Base-by-base conservation (phyloP, 2,888 invertebrate species). In the Cordilura impudica region DNA sequence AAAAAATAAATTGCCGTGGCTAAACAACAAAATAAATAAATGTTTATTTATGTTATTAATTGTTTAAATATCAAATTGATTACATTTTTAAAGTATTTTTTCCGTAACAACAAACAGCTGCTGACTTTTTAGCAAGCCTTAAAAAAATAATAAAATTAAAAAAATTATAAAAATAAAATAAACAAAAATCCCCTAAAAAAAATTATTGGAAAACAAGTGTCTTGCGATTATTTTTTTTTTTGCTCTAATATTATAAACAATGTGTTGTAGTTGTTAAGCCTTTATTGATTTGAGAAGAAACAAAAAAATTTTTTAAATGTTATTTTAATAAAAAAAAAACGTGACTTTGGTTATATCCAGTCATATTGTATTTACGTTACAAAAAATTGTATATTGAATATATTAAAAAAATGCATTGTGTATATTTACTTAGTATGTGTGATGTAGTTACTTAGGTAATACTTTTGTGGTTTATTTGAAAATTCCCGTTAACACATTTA, bases 21-120 rank as follows among this genome's bases (percentile, higher is more conserved):
- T 51, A 35, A 65, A n/a, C n/a, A n/a, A 26, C 26, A 26, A 26
- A 26, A 26, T 26, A 43, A 39, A 53, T 16, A 51, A 63, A 18
- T 49, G 21, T 51, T 53, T 65, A 65, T 65, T 65, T 35, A 65
- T 65, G 53, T 23, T 66, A 53, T 54, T 53, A 43, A 53, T 53
- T 66, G 66, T 66, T 43, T 66, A 66, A 54, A 53, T 53, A 54
- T 66, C 66, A 66, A 43, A 54, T 66, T 66, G 54, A 66, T 66
- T 66, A 66, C 26, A 65, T 43, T 60, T 60, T 58, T n/a, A 54
- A 18, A 21, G 2, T 63, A 53, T n/a, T 35, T 51, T 39, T 51
- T 31, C 18, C 49, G 31, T 31, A 31, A 14, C 3, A 63, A 7
- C 31, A 49, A 26, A 31, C 45, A 63, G 49, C 49, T 31, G 49